phyloP scores from a whole-genome alignment of 2,113 vertebrate species.

The Lycaon pictus region DNA sequence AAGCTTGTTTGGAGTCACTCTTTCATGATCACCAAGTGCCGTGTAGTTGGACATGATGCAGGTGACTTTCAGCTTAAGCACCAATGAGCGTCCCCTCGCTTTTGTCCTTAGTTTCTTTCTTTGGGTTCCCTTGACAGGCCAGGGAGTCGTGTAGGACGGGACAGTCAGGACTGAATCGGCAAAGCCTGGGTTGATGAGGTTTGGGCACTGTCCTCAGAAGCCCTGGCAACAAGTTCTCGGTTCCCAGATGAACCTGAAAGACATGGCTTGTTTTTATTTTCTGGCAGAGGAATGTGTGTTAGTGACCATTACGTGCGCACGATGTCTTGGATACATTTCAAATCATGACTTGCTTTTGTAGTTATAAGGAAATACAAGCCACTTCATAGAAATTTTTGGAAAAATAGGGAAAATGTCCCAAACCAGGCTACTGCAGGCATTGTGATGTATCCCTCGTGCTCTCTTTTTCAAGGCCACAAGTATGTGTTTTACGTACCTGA shows the following conservation, averaged over 20 bases:
- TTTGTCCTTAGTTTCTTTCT: not conserved
- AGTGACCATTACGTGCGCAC: not conserved
- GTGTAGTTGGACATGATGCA: not conserved
- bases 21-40: not conserved
- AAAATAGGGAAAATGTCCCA: not conserved
- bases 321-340: constrained; percentile 27
- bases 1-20: not conserved
- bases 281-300: not conserved
- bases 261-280: not conserved
- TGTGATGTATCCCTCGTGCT: not conserved
- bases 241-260: not conserved
- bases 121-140: not conserved
- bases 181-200: not conserved
- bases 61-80: not conserved
- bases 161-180: not conserved
- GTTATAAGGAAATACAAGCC: constrained; percentile 49
- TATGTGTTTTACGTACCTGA: not conserved
- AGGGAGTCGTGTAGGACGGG: not conserved
- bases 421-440: not conserved
- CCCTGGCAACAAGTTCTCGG: not conserved
- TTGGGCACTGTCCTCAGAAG: not conserved
- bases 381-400: not conserved
- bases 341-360: not conserved
- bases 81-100: not conserved
- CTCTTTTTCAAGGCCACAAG: not conserved